These are phyloP conservation scores for Monodelphis domestica DNA, from an alignment of 2,797 vertebrate genomes.

Conservation along the genomic window DNA sequence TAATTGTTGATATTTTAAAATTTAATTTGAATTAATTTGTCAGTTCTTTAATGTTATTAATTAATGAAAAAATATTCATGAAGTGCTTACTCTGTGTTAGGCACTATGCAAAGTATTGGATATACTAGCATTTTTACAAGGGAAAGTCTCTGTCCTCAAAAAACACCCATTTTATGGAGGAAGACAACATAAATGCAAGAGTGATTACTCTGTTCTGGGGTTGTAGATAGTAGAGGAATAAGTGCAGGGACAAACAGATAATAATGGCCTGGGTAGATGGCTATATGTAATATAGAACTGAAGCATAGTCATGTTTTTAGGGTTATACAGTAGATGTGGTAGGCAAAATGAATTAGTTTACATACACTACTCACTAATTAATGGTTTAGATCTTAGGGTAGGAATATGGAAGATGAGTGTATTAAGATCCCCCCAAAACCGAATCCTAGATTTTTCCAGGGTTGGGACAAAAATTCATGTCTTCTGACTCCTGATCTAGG, in stretches of 20 bases:
- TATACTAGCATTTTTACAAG: not conserved
- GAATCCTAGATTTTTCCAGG: not conserved
- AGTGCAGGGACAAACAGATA: not conserved
- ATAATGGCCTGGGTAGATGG: not conserved
- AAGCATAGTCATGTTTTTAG: not conserved
- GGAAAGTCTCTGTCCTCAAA: not conserved
- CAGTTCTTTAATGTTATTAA: too few relatives aligned
- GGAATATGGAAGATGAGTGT: not conserved
- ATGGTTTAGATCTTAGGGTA: not conserved
- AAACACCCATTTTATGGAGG: not conserved
- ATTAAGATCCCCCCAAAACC: not conserved
- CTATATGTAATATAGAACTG: not conserved
- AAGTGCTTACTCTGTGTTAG: not conserved
- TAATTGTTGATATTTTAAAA: too few relatives aligned
- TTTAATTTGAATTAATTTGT: too few relatives aligned
- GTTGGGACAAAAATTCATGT: not conserved
- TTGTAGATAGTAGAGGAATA: not conserved
- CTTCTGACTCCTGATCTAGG: too few relatives aligned
- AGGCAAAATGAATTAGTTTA: not conserved
- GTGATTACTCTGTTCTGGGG: not conserved
- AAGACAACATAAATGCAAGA: not conserved
- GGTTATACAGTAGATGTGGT: not conserved
- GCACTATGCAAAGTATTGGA: not conserved
- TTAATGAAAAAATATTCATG: not conserved
- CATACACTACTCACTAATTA: not conserved